A percentile compares a stretch with the other conserved stretches of the same genome.
Evolutionary conservation across 1,140 invertebrate genomes (phyloP).

Genomic region (Lutraria rhynchaena): DNA sequence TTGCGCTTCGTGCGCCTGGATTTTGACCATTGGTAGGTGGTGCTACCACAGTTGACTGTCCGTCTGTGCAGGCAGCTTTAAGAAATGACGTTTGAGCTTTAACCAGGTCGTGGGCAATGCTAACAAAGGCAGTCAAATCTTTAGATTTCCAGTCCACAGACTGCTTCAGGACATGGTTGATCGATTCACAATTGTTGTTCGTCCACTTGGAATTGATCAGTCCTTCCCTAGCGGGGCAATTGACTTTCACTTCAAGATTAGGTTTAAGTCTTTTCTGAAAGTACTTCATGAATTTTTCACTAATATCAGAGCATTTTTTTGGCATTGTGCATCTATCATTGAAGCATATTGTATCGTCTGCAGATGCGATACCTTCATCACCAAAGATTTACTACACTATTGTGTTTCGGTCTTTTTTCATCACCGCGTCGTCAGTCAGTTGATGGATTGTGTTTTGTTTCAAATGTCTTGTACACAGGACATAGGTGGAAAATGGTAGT

Average conservation of each 20-base stretch:
- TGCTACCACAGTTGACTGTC: too few relatives aligned
- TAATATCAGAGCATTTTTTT: not conserved
- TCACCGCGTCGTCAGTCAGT: constrained; percentile 13
- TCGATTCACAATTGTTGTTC: constrained; percentile 8
- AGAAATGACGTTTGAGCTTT: too few relatives aligned
- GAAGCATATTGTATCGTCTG: not conserved
- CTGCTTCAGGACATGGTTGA: constrained; percentile 8
- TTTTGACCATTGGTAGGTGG: too few relatives aligned
- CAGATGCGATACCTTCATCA: not conserved
- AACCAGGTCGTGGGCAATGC: too few relatives aligned
- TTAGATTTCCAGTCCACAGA: not conserved
- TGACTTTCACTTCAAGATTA: not conserved
- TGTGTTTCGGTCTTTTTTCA: not conserved
- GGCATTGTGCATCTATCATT: not conserved
- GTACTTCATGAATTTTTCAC: constrained; percentile 7
- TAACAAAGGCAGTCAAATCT: too few relatives aligned
- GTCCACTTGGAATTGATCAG: not conserved
- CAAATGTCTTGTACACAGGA: constrained; percentile 54
- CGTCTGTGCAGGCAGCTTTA: too few relatives aligned
- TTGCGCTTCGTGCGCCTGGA: too few relatives aligned
- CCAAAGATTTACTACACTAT: constrained; percentile 10
- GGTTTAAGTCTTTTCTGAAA: constrained; percentile 9
- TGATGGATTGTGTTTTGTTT: constrained; percentile 18
- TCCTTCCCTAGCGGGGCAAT: not conserved
- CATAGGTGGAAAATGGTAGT: constrained; percentile 23